Evolutionary conservation across 2,113 vertebrate genomes (phyloP).

Genomic region (Pterocles orientalis): DNA sequence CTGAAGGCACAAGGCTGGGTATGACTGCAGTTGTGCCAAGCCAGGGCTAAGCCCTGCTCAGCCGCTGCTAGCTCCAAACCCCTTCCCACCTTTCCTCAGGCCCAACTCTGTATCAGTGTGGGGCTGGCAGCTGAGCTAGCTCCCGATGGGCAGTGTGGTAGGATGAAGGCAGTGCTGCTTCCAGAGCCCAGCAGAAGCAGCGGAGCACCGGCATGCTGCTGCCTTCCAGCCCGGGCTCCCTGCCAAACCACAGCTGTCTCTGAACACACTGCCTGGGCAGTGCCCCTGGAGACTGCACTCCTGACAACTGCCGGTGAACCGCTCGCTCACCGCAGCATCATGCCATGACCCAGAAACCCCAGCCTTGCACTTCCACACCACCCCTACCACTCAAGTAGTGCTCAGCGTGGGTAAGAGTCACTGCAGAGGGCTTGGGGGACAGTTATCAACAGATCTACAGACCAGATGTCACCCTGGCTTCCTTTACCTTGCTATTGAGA

Average conservation of each 20-base stretch:
- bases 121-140: not conserved
- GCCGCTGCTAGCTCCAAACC: not conserved
- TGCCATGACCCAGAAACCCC: not conserved
- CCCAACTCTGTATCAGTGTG: not conserved
- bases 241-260: not conserved
- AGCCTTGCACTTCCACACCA: not conserved
- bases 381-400: no score
- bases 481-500: conserved; percentile 86
- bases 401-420: not conserved
- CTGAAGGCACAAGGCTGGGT: not conserved
- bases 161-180: not conserved
- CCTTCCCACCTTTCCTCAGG: not conserved
- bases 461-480: not conserved
- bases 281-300: not conserved
- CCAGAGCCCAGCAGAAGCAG: not conserved
- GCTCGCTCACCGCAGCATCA: not conserved
- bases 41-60: not conserved
- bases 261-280: not conserved
- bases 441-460: not conserved
- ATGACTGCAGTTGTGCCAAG: not conserved
- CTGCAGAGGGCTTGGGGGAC: not conserved
- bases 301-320: not conserved
- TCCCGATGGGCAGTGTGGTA: not conserved
- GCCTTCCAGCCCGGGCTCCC: not conserved
- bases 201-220: not conserved